Evolutionary conservation across 2,888 invertebrate species (phyloP).

Genomic region (Ecliptopera silaceata): DNA sequence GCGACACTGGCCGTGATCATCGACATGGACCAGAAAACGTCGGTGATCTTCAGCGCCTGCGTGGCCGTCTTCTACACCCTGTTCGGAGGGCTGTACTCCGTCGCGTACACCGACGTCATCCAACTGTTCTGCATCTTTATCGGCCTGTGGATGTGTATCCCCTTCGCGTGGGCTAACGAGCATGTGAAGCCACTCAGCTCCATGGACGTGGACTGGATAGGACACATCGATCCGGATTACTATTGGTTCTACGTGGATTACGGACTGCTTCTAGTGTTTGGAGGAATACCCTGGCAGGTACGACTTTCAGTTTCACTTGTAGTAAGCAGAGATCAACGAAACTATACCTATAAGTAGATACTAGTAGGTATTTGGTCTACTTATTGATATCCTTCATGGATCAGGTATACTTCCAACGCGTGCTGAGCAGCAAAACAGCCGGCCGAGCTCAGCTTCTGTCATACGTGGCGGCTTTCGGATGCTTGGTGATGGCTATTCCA

Average conservation of each 20-base stretch:
- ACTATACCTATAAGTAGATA: no score
- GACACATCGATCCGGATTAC: slow-evolving; percentile 87
- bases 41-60: slow-evolving; percentile 97
- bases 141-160: slow-evolving; percentile 99
- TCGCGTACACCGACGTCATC: slow-evolving; percentile 99
- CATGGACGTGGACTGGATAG: slow-evolving; percentile 96
- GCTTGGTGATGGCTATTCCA: slow-evolving; percentile 98
- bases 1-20: slow-evolving; percentile 98
- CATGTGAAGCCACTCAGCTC: slow-evolving; percentile 92
- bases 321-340: no score
- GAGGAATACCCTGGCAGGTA: slow-evolving; percentile 98
- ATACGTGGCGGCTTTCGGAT: slow-evolving; percentile 97
- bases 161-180: slow-evolving; percentile 95
- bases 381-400: not conserved
- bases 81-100: slow-evolving; percentile 98
- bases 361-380: no score
- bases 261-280: slow-evolving; percentile 94
- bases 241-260: slow-evolving; percentile 94
- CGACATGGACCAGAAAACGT: slow-evolving; percentile 95
- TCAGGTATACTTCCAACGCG: slow-evolving; percentile 98
- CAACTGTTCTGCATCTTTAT: slow-evolving; percentile 99
- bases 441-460: slow-evolving; percentile 96
- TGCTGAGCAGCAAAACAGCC: slow-evolving; percentile 97
- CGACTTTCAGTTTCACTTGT: slow-evolving; percentile 26
- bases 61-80: slow-evolving; percentile 99